phyloP scores from a whole-genome alignment of 2,797 vertebrate genomes.

The Cephalopachus bancanus region DNA sequence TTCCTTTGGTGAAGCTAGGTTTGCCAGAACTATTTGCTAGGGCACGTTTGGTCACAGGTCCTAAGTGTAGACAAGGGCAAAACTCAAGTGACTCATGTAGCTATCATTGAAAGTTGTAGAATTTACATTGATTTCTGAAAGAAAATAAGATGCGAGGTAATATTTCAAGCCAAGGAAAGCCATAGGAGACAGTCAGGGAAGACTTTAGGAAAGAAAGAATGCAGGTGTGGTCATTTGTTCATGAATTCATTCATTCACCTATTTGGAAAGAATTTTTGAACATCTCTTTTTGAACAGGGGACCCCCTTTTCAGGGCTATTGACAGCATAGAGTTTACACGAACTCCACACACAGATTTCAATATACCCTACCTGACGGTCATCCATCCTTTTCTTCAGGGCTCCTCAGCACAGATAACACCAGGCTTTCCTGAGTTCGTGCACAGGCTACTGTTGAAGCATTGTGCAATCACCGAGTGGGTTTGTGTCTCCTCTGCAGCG shows the following conservation, averaged over 20 bases:
- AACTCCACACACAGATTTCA: slow-evolving; percentile 9
- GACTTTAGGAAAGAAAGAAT: neutral
- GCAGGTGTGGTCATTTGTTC: neutral
- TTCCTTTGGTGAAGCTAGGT: neutral
- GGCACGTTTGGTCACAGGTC: neutral
- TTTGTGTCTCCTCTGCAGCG: neutral
- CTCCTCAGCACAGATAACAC: neutral
- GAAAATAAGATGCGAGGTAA: neutral
- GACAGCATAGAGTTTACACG: neutral
- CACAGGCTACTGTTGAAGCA: neutral
- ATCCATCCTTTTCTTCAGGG: neutral
- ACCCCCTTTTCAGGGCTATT: neutral
- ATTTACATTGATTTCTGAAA: neutral
- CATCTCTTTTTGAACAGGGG: neutral
- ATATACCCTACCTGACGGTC: neutral
- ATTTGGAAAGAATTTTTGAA: neutral
- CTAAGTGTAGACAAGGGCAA: neutral
- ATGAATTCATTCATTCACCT: neutral
- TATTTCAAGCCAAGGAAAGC: slow-evolving; percentile 8
- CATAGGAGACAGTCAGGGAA: neutral
- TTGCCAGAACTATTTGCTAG: neutral
- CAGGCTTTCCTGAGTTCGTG: neutral
- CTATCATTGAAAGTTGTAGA: neutral
- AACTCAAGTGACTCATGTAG: neutral
- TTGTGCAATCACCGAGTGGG: neutral